Base-by-base conservation (phyloP, 2,797 vertebrate species). In the Pitangus sulphuratus region DNA sequence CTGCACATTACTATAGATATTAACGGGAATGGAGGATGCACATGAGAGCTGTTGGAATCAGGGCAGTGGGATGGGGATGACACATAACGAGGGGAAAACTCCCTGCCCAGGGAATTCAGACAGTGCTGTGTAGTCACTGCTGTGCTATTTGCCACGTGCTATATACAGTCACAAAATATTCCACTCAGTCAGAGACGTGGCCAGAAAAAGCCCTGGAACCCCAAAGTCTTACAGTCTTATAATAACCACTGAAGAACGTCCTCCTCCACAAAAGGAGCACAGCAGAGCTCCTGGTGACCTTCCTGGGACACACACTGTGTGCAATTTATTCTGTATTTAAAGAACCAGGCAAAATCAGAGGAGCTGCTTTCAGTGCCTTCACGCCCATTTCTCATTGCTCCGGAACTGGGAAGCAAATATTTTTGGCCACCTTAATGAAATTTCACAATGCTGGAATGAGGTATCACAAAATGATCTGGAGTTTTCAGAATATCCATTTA, bases 151-250 rank as follows among this genome's bases (percentile, higher is more conserved):
- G 94, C 95, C 87, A 87, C 18, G 1, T 91, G 94, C 97, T 97
- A 97, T 97, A 97, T 97, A 95, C 96, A 97, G 97, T 90, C 90
- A 96, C 89, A 86, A 96, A 97, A 97, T 97, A 97, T 97, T 97
- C 92, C 95, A 86, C 95, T 89, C 89, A 15, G 94, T 93, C 89
- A 94, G 95, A 96, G 93, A 97, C 96, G 86, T 0, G 28, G 90
- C 91, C 96, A 97, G 95, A 97, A 97, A 97, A 97, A 97, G 96
- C 94, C 74, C 84, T 87, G 72, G 25, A 97, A 94, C 91, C 95
- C 96, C 95, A 96, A 97, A 97, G 94, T 96, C 94, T 87, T 89
- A 47, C 44, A 94, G 95, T 96, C 97, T 91, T 97, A 97, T 83
- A 97, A 97, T 97, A 97, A 97, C 87, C 92, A 70, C 84, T 18